Evolutionary conservation across 2,888 invertebrate species (phyloP).

Genomic region (Automeris io): DNA sequence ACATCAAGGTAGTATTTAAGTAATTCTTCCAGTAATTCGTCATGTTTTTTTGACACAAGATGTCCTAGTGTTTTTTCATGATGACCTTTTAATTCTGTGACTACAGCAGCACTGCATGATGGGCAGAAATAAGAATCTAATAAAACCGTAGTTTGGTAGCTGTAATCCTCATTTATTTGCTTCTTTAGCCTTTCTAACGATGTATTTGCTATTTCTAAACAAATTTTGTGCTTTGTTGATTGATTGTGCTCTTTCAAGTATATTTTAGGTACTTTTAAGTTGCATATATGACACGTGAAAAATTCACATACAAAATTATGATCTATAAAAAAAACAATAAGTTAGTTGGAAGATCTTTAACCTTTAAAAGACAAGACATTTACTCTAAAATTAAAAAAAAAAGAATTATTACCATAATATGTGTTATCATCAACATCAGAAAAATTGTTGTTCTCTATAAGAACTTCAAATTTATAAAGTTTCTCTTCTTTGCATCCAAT

Average conservation of each 20-base stretch:
- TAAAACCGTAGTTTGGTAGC: slow-evolving; percentile 2
- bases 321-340: slow-evolving; percentile 9
- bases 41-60: slow-evolving; percentile 18
- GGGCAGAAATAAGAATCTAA: slow-evolving; percentile 25
- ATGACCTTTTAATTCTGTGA: slow-evolving; percentile 12
- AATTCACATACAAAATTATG: slow-evolving; percentile 13
- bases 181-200: slow-evolving; percentile 23
- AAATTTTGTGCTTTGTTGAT: slow-evolving; percentile 26
- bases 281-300: slow-evolving; percentile 30
- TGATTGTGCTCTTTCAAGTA: slow-evolving; percentile 24
- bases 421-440: neutral
- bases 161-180: slow-evolving; percentile 14
- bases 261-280: slow-evolving; percentile 25
- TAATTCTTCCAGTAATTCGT: slow-evolving; percentile 20
- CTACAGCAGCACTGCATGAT: slow-evolving; percentile 19
- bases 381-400: neutral
- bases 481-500: neutral
- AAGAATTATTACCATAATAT: slow-evolving; percentile 1
- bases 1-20: slow-evolving; percentile 11
- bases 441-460: neutral
- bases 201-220: slow-evolving; percentile 22
- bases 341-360: neutral
- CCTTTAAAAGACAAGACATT: neutral
- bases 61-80: slow-evolving; percentile 23
- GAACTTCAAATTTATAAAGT: slow-evolving; percentile 8